phyloP scores from a whole-genome alignment of 2,113 vertebrate species.

The Rattus rattus region DNA sequence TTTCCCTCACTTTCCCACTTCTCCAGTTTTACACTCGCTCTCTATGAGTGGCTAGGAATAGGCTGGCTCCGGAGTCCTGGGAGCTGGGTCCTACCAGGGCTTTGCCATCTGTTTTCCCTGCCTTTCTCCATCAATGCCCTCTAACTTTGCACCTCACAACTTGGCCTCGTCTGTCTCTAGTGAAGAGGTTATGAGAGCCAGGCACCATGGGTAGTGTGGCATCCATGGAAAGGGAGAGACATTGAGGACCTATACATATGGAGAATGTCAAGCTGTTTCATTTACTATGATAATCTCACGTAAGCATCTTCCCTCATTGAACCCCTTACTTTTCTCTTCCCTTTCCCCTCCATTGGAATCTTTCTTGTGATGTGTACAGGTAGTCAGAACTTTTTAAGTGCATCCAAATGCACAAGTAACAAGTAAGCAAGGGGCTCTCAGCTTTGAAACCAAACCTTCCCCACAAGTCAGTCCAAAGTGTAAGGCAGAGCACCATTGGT shows the following conservation, averaged over 20 bases:
- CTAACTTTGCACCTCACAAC: neutral
- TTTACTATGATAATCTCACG: neutral
- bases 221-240: no score
- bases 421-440: neutral
- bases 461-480: neutral
- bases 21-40: neutral
- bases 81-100: constrained; percentile 13
- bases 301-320: neutral
- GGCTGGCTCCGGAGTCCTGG: neutral
- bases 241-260: neutral
- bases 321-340: neutral
- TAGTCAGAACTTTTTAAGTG: neutral
- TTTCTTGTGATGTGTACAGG: neutral
- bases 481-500: neutral
- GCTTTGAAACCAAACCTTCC: neutral
- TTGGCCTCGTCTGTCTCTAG: neutral
- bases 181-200: neutral
- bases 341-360: neutral
- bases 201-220: no score
- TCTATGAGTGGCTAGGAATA: neutral
- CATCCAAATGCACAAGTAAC: fast-evolving
- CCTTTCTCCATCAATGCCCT: neutral
- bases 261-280: neutral
- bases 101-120: neutral
- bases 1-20: neutral